Conservation (phyloP, 1,140 invertebrate genomes). For the Neodiprion pinetum region DNA sequence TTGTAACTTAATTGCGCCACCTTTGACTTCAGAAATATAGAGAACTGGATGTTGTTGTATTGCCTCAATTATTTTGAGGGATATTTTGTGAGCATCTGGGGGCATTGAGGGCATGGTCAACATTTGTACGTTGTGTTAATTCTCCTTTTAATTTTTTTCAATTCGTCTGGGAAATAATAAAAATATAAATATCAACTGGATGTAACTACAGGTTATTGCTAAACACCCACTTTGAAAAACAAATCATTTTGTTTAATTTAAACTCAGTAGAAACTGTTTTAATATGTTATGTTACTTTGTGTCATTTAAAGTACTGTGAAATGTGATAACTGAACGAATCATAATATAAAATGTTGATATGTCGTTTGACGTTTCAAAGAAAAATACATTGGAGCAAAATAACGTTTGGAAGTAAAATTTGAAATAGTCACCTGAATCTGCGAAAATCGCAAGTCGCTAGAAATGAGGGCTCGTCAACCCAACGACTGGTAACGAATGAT, state of each 20-base stretch:
- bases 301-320: too few species aligned
- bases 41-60: slow-evolving; percentile 56
- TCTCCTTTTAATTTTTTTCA: background rate
- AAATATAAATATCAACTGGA: too few species aligned
- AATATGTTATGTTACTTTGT: too few species aligned
- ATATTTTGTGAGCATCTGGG: slow-evolving; percentile 53
- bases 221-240: too few species aligned
- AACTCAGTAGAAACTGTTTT: too few species aligned
- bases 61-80: slow-evolving; percentile 54
- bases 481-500: slow-evolving; percentile 1
- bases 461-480: slow-evolving; percentile 34
- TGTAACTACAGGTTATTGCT: too few species aligned
- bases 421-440: slow-evolving; percentile 36
- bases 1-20: slow-evolving; percentile 47
- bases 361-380: too few species aligned
- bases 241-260: too few species aligned
- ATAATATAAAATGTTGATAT: too few species aligned
- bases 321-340: too few species aligned
- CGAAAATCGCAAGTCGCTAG: slow-evolving; percentile 36
- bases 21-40: slow-evolving; percentile 55
- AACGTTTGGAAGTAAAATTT: slow-evolving; percentile 20
- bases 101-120: slow-evolving; percentile 43
- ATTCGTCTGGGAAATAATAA: background rate
- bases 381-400: background rate
- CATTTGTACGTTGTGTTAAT: slow-evolving; percentile 4